Evolutionary conservation across 2,113 vertebrate genomes (phyloP).

Genomic region (Thamnophis sirtalis): DNA sequence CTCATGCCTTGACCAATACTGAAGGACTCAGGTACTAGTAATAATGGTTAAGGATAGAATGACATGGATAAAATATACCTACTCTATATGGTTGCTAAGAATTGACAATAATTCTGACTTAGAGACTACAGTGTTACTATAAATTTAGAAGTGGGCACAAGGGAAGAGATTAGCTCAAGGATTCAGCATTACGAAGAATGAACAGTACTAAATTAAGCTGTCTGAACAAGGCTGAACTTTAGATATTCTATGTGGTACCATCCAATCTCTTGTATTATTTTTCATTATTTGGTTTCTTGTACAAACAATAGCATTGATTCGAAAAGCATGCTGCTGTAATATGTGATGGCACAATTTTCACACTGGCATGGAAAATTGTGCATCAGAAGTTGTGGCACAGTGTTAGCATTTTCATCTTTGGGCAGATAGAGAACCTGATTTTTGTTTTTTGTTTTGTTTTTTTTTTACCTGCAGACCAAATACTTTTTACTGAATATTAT

Average conservation of each 20-base stretch:
- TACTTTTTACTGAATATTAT: background rate
- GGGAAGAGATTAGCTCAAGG: background rate
- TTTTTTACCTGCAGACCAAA: background rate
- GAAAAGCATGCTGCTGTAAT: background rate
- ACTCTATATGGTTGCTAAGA: background rate
- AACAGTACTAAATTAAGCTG: background rate
- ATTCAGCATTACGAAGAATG: too few species aligned
- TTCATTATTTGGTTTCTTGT: background rate
- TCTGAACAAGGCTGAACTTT: background rate
- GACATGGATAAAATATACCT: background rate
- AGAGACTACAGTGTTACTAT: background rate
- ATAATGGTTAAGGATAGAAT: background rate
- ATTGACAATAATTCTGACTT: background rate
- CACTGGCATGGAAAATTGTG: too few species aligned
- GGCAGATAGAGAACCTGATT: background rate
- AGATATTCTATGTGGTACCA: background rate
- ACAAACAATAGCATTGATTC: too few species aligned
- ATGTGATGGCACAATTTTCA: background rate
- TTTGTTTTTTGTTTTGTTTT: too few species aligned
- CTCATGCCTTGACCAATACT: slow-evolving; percentile 10
- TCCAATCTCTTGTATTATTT: background rate
- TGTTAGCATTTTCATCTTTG: background rate
- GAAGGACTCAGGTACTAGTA: background rate
- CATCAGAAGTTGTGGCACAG: background rate
- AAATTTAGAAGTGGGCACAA: background rate